A percentile compares a stretch with the other conserved stretches of the same genome.
phyloP scores from a whole-genome alignment of 1,140 invertebrate genomes.

The Orussus abietinus region DNA sequence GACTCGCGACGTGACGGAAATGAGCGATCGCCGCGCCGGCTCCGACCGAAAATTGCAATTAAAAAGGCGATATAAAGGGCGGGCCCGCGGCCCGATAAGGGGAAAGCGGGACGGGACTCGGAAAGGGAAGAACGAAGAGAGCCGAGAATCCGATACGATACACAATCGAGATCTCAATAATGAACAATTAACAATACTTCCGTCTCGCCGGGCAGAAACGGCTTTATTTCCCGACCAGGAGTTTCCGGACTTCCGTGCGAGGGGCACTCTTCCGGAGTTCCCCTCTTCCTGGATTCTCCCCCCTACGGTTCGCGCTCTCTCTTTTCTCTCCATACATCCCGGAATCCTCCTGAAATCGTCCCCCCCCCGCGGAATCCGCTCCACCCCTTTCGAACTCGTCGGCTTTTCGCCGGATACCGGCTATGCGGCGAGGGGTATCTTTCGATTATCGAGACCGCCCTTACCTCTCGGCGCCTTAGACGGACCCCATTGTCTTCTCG shows the following conservation, averaged over 20 bases:
- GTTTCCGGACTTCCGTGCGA: neutral
- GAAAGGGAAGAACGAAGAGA: too few relatives aligned
- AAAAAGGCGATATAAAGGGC: neutral
- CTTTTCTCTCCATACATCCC: constrained; percentile 17
- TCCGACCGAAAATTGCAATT: too few relatives aligned
- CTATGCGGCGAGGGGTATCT: constrained; percentile 41
- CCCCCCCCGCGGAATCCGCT: constrained; percentile 6
- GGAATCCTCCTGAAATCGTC: constrained; percentile 24
- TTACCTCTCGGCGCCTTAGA: constrained; percentile 31
- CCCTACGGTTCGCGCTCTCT: constrained; percentile 6
- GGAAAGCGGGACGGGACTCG: neutral
- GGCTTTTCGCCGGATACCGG: constrained; percentile 21
- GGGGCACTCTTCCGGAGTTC: constrained; percentile 14
- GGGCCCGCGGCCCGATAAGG: too few relatives aligned
- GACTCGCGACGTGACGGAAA: too few relatives aligned
- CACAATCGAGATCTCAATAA: constrained; percentile 11
- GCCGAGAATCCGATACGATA: too few relatives aligned
- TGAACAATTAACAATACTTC: constrained; percentile 20
- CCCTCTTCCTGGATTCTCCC: constrained; percentile 17
- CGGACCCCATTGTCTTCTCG: constrained; percentile 46
- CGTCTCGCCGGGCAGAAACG: constrained; percentile 19
- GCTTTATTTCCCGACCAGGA: constrained; percentile 6
- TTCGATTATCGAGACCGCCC: constrained; percentile 50
- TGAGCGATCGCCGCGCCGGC: too few relatives aligned
- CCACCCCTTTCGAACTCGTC: constrained; percentile 12